Base-by-base conservation (phyloP, 2,888 invertebrate genomes). In the Lampropteryx suffumata region DNA sequence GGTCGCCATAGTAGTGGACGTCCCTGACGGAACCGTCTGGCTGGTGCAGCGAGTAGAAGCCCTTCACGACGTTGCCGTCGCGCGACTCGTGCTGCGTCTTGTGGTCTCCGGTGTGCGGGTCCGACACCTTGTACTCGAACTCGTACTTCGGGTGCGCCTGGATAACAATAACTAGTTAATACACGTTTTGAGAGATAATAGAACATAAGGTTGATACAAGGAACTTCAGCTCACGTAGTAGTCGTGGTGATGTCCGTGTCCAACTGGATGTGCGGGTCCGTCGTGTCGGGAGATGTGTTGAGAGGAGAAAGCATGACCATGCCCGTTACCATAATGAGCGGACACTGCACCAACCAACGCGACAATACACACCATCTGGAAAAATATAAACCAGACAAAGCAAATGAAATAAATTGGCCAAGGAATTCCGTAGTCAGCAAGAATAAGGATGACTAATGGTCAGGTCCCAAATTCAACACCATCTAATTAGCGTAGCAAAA, bases 131-230 rank as follows among this genome's bases (percentile, higher is more conserved):
- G 70, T 77, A 76, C 40, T 62, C 69, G 60, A 89, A 76, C 34
- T 73, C 66, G 50, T 76, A 78, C 46, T 76, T 76, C 1, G 76
- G 78, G 61, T 89, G 79, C 7, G 88, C 64, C 78, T 78, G 55
- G 0, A 37, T 47, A 32, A 6, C n/a, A 37, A 2, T n/a, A n/a
- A n/a, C n/a, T n/a, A n/a, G n/a, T n/a, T n/a, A n/a, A n/a, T n/a
- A n/a, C n/a, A n/a, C n/a, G n/a, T n/a, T n/a, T n/a, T n/a, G n/a
- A n/a, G n/a, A n/a, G n/a, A n/a, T n/a, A n/a, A n/a, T 4, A 11
- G 12, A 29, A n/a, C 27, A 26, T 4, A 3, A 11, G 7, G 2
- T 30, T 13, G 28, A 17, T 9, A 21, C 6, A 10, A 24, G 17
- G 8, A 33, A 21, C 28, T 10, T 0, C 40, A 27, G 14, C 59